Percentiles rank a stretch among this genome's conserved stretches.
Conservation (phyloP, 2,113 vertebrate species). For the Scophthalmus maximus region DNA sequence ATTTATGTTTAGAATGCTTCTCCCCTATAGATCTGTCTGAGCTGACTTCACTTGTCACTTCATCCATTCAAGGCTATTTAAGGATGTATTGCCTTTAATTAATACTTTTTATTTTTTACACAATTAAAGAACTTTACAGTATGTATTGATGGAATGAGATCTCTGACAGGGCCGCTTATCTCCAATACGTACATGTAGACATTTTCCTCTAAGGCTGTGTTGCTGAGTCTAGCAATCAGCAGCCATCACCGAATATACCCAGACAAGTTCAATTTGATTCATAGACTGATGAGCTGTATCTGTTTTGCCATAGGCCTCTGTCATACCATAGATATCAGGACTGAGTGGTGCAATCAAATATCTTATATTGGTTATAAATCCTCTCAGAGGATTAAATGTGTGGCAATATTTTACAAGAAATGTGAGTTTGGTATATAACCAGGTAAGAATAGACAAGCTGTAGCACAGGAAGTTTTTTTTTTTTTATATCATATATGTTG, state of each 20-base stretch:
- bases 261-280: constrained; percentile 72
- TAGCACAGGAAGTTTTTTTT: constrained; percentile 24
- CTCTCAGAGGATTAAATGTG: constrained; percentile 51
- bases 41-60: too few relatives aligned
- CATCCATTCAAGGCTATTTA: too few relatives aligned
- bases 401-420: constrained; percentile 22
- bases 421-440: constrained; percentile 11
- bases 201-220: constrained; percentile 19
- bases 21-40: too few relatives aligned
- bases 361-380: constrained; percentile 61
- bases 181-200: constrained; percentile 31
- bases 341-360: constrained; percentile 57
- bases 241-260: constrained; percentile 55
- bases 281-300: constrained; percentile 64
- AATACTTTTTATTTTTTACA: too few relatives aligned
- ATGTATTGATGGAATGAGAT: constrained; percentile 27
- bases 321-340: constrained; percentile 54
- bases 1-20: too few relatives aligned
- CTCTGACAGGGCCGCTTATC: constrained; percentile 34
- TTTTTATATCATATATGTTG: constrained; percentile 29
- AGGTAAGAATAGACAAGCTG: constrained; percentile 13
- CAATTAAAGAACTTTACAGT: not conserved
- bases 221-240: constrained; percentile 52
- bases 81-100: too few relatives aligned
- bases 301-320: constrained; percentile 52